A percentile compares a stretch with the other conserved stretches of the same genome.
These are phyloP conservation scores for Rissa tridactyla DNA, from an alignment of 2,113 vertebrate genomes.

Conservation along the genomic window DNA sequence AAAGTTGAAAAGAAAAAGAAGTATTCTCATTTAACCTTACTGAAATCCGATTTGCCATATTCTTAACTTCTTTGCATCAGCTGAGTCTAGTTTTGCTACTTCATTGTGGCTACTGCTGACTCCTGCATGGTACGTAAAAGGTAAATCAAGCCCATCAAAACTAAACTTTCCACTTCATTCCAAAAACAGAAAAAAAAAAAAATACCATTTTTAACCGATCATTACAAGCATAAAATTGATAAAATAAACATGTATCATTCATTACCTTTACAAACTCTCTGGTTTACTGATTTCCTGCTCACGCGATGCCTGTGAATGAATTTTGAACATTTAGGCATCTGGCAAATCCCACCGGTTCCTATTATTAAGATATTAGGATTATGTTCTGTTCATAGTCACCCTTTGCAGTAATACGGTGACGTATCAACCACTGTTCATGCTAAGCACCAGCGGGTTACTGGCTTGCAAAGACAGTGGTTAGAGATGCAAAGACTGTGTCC, in stretches of 20 bases:
- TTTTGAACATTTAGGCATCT: background rate
- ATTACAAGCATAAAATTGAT: background rate
- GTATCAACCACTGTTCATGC: fast-evolving
- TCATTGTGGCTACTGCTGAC: background rate
- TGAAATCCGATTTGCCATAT: background rate
- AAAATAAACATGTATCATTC: background rate
- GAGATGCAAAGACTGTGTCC: background rate
- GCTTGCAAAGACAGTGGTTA: background rate
- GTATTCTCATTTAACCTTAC: background rate
- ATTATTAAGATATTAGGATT: background rate
- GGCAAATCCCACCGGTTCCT: background rate
- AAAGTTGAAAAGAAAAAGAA: background rate
- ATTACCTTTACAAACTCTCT: background rate
- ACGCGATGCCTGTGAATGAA: background rate
- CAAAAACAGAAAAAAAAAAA: background rate
- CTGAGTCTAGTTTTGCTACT: background rate
- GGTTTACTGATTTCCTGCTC: background rate
- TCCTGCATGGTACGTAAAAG: background rate
- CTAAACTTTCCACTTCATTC: background rate
- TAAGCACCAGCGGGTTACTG: background rate
- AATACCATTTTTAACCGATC: background rate
- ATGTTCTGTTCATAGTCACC: background rate
- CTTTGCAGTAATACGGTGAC: background rate
- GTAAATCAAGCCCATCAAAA: background rate
- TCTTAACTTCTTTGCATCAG: background rate